Evolutionary conservation across 2,113 vertebrate genomes (phyloP), one percentile per base, ranked within the genome.

Genomic region (Labeo catla): DNA sequence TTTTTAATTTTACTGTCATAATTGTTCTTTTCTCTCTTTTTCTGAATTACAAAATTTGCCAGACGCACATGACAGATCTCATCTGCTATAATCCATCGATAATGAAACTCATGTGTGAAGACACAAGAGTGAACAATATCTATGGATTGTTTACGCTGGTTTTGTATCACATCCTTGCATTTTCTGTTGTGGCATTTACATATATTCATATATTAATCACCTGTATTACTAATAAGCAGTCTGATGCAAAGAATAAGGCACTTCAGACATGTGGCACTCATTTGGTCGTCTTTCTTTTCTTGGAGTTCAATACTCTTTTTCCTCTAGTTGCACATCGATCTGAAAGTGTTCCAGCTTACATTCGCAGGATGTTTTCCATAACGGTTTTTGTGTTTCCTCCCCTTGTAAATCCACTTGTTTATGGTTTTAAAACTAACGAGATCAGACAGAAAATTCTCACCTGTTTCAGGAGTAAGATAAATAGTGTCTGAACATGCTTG

Each of bases 211-310:
- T 54, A 54, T 54, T 16, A 54, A 54, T 54, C 52, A 19, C 15
- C 16, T 54, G 15, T 19, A 2, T 94, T 95, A 36, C 90, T 95
- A 1, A 19, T 94, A 1, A 84, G 91, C 0, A 95, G 93, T 52
- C 91, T 0, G 93, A 95, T 78, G 93, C 92, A 1, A 94, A 91
- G 87, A 89, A 87, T 68, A 95, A 94, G 88, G 94, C 93, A 6
- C 65, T 95, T 54, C 94, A 95, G 86, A 94, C 95, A 0, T 95
- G 95, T 79, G 93, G 91, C 0, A 95, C 93, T 34, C 95, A 95
- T 45, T 89, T 95, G 0, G 50, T 83, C 6, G 91, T 93, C 9
- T 28, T 28, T 28, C 28, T 94, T 2, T 16, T 95, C 47, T 45
- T 39, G 39, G 79, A 81, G 7, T 65, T 81, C 8, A 65, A 81